Evolutionary conservation across 2,888 invertebrate genomes (phyloP).

Genomic region (Thereva nobilitata): DNA sequence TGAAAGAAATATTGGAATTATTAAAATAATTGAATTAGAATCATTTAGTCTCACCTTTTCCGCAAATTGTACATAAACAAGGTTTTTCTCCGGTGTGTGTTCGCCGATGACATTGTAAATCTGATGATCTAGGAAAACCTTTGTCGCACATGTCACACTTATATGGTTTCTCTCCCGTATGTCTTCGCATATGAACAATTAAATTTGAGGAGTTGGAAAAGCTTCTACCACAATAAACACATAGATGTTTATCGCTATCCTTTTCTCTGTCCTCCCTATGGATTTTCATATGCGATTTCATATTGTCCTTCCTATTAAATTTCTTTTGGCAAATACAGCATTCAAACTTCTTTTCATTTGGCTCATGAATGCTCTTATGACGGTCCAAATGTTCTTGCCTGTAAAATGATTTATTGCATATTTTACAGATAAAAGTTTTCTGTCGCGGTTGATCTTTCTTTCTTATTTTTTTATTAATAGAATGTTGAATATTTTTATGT

Average conservation of each 20-base stretch:
- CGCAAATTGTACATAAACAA: conserved; percentile 56
- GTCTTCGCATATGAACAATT: conserved; percentile 69
- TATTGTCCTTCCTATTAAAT: conserved; percentile 64
- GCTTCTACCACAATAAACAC: conserved; percentile 65
- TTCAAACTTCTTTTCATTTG: conserved; percentile 61
- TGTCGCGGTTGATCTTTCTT: conserved; percentile 51
- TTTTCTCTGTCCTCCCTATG: conserved; percentile 57
- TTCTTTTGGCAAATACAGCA: conserved; percentile 65
- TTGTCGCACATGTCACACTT: conserved; percentile 67
- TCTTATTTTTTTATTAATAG: conserved; percentile 37
- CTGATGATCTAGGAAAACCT: conserved; percentile 67
- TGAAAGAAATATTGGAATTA: conserved; percentile 43
- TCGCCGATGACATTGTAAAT: conserved; percentile 65
- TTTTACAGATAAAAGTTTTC: conserved; percentile 62
- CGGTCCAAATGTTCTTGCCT: conserved; percentile 68
- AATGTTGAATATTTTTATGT: conserved; percentile 48
- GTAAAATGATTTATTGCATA: conserved; percentile 67
- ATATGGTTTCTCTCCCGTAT: conserved; percentile 69
- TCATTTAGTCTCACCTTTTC: conserved; percentile 39
- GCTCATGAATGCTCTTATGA: conserved; percentile 67
- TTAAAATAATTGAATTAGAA: not conserved
- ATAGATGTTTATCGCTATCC: conserved; percentile 60
- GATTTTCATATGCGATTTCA: conserved; percentile 64
- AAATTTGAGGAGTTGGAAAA: conserved; percentile 67
- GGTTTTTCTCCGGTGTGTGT: conserved; percentile 68